Evolutionary conservation across 2,888 invertebrate genomes (phyloP), one percentile per base, ranked within the genome.

Genomic region (Slavum lentiscoides): DNA sequence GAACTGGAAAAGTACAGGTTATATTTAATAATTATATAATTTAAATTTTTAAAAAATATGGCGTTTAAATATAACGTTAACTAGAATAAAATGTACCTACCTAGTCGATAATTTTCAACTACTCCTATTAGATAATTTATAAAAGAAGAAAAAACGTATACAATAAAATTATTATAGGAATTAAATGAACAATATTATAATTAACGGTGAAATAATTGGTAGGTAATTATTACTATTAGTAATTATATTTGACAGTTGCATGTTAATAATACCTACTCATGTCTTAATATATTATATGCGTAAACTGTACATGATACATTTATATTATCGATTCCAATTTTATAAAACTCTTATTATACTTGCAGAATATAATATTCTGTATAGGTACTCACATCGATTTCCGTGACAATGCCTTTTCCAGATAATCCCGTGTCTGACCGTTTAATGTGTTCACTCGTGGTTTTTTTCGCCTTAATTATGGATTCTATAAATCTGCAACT

Each of bases 351-450:
- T 23, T 23, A 53, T 8, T 61, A 53, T 61, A n/a, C n/a, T n/a
- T n/a, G n/a, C n/a, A n/a, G 30, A 4, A 30, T 30, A 30, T 30
- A 4, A 30, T 30, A 30, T 30, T 30, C 4, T 30, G 30, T 30
- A 30, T 30, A 30, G 2, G 30, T 30, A 77, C 77, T 77, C 23
- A 77, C 77, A 39, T 77, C 77, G 21, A 77, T 62, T 37, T 77
- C 77, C 8, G 69, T 69, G 21, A 70, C 21, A 55, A 76, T 76
- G 43, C 67, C 59, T 68, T 76, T 76, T 76, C 59, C 67, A 43
- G 75, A 67, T 6, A 67, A 43, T 0, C 67, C 74, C 3, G 64
- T 59, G 15, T 76, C 69, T 53, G 69, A 77, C 55, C 69, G 69
- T 53, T 70, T 69, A 17, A 69, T 77, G n/a, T 77, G 69, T 37